Base-by-base conservation (phyloP, 2,888 invertebrate genomes). In the Ophion obscuratus region DNA sequence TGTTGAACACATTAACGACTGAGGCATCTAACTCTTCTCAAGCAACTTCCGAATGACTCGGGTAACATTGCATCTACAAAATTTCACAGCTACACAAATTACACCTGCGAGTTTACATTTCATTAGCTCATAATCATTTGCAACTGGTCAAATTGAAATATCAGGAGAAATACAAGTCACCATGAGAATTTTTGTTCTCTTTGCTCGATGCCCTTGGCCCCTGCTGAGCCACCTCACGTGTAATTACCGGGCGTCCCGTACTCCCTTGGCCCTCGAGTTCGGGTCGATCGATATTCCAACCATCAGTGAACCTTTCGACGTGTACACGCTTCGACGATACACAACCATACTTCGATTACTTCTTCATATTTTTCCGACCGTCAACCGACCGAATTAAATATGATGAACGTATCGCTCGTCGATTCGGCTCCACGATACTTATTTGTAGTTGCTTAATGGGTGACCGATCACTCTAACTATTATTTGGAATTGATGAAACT, bases 281-380 rank as follows among this genome's bases (percentile, higher is more conserved):
- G 70, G 53, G 70, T 85, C 73, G 82, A 79, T 85, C 85, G 85
- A 82, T 79, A 76, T 79, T 85, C 76, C 82, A 70, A 70, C 82
- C 82, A 82, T 85, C 82, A 82, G 74, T 66, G 82, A 85, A 82
- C 79, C 79, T 79, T 79, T 70, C 14, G 66, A 76, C 68, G 59
- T 31, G 64, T 40, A 81, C 77, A 74, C 53, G 74, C 73, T 81
- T 78, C 66, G 62, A 76, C 59, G 73, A 70, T 75, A 85, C 61
- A 62, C 67, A 66, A 59, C 66, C 76, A 57, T 17, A 17, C 57
- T 53, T 40, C 5, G 11, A 24, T 80, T 66, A 57, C 40, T 71
- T 53, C 53, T 20, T 57, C 36, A 24, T 9, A 7, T 62, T 75
- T 64, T 31, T 64, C 44, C n/a, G 47, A 40, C 74, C 53, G 66